A percentile compares a stretch with the other conserved stretches of the same genome.
These are phyloP conservation scores for Dryocosmus kuriphilus DNA, from an alignment of 2,888 invertebrate genomes.

Conservation along the genomic window DNA sequence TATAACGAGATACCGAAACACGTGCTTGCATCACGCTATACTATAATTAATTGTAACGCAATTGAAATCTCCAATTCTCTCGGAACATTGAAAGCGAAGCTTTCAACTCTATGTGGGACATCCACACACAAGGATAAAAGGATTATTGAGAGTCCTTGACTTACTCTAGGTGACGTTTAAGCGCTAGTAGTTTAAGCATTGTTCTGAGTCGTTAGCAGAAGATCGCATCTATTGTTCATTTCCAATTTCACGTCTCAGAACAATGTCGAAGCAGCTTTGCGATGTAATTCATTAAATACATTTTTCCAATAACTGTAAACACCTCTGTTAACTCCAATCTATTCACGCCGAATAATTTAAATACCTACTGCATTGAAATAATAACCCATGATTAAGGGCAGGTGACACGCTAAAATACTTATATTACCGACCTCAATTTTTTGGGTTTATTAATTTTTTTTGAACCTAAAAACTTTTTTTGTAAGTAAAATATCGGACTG, in stretches of 20 bases:
- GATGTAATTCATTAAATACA: neutral
- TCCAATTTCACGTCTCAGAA: neutral
- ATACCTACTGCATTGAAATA: too few species aligned
- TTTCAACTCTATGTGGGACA: slow-evolving; percentile 8
- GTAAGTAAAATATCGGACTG: too few species aligned
- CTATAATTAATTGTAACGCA: slow-evolving; percentile 49
- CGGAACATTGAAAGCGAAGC: neutral
- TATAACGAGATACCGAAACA: neutral
- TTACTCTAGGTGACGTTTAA: neutral
- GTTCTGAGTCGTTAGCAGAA: slow-evolving; percentile 6
- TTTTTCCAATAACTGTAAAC: neutral
- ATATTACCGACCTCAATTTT: too few species aligned
- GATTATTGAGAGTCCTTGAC: slow-evolving; percentile 33
- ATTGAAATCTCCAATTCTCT: slow-evolving; percentile 46
- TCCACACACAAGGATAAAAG: slow-evolving; percentile 18
- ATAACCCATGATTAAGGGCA: too few species aligned
- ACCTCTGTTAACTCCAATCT: too few species aligned
- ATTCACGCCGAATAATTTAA: too few species aligned
- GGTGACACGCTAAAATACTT: too few species aligned
- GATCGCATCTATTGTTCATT: slow-evolving; percentile 2
- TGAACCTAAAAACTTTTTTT: too few species aligned
- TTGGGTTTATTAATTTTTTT: too few species aligned
- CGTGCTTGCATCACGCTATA: slow-evolving; percentile 13
- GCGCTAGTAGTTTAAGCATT: slow-evolving; percentile 6
- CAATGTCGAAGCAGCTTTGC: neutral